Conservation (phyloP, 2,797 vertebrate species). For the Carcharodon carcharias region DNA sequence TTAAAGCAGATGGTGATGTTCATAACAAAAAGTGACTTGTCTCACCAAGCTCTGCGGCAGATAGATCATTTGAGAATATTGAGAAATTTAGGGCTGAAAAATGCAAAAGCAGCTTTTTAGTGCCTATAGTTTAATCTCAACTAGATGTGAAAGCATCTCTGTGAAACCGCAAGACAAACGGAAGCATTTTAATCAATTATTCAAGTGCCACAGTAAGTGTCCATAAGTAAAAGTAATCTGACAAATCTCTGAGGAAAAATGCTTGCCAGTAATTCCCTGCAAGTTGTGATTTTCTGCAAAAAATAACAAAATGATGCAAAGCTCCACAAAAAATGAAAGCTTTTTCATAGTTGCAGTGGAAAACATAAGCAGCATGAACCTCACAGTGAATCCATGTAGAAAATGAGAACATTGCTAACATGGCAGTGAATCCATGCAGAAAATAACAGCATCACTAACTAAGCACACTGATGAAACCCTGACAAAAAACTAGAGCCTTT, state of each 20-base stretch:
- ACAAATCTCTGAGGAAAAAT: not conserved
- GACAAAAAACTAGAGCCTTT: not conserved
- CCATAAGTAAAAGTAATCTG: not conserved
- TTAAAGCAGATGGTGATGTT: conserved; percentile 28
- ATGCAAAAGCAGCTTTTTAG: not conserved
- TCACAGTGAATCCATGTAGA: not conserved
- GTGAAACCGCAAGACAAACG: not conserved
- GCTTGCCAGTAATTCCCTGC: not conserved
- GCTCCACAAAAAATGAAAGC: not conserved
- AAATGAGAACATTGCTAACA: not conserved
- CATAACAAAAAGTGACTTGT: not conserved
- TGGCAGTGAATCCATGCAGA: not conserved
- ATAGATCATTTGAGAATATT: conserved; percentile 12
- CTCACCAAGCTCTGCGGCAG: not conserved
- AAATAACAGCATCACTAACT: not conserved
- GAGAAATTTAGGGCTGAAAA: not conserved
- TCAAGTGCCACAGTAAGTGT: not conserved
- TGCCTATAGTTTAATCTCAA: not conserved
- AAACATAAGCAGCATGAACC: not conserved
- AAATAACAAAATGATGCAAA: not conserved
- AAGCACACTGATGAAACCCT: not conserved
- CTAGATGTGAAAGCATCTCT: not conserved
- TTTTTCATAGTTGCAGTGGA: not conserved
- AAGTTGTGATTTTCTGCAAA: not conserved
- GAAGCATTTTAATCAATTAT: not conserved